Evolutionary conservation across 2,113 vertebrate species (phyloP).

Genomic region (Burhinus oedicnemus): DNA sequence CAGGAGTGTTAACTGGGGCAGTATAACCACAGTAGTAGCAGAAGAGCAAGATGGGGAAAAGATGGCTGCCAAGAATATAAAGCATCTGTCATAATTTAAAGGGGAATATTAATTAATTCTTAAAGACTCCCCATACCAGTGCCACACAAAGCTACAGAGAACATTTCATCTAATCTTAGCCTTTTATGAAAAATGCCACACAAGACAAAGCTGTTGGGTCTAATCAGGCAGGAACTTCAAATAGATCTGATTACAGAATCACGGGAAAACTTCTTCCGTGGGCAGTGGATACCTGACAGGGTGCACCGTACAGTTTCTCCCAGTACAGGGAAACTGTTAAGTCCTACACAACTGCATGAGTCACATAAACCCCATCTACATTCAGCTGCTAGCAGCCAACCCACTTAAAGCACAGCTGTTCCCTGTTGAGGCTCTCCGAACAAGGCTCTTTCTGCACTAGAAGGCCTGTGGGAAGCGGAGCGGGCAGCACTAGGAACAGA

Average conservation of each 20-base stretch:
- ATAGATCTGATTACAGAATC: background rate
- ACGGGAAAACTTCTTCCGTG: background rate
- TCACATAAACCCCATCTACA: background rate
- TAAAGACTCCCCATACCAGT: background rate
- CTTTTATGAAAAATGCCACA: background rate
- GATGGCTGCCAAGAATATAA: background rate
- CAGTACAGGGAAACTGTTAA: background rate
- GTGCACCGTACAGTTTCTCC: background rate
- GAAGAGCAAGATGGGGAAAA: background rate
- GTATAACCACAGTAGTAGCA: background rate
- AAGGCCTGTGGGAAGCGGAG: background rate
- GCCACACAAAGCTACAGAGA: background rate
- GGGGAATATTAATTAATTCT: background rate
- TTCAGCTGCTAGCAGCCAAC: background rate
- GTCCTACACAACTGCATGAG: background rate
- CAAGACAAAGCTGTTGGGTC: background rate
- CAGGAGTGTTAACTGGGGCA: background rate
- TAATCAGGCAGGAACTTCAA: background rate
- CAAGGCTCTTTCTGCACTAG: background rate
- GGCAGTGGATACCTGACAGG: background rate
- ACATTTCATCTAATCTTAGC: background rate
- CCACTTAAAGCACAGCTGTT: constrained; percentile 36
- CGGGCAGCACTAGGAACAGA: background rate
- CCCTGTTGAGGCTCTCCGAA: background rate
- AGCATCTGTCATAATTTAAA: background rate